These are phyloP conservation scores for Austrofundulus limnaeus DNA, from an alignment of 2,113 vertebrate genomes.

Conservation along the genomic window DNA sequence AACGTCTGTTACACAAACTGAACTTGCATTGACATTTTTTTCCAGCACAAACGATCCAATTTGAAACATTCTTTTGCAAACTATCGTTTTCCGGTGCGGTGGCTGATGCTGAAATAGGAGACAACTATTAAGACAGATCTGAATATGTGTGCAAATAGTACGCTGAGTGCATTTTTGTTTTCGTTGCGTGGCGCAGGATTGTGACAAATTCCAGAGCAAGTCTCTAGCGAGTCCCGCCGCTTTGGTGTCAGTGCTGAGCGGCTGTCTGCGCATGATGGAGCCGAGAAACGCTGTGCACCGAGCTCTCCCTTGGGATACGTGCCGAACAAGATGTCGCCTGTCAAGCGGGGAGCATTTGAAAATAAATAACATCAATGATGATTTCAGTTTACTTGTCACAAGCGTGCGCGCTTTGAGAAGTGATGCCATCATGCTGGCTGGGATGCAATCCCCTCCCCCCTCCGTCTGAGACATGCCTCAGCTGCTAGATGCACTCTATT, in stretches of 20 bases:
- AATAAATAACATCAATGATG: slow-evolving; percentile 85
- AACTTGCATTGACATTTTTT: slow-evolving; percentile 65
- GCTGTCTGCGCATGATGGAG: slow-evolving; percentile 75
- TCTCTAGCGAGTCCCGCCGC: slow-evolving; percentile 74
- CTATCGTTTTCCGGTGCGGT: slow-evolving; percentile 48
- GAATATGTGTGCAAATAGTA: slow-evolving; percentile 78
- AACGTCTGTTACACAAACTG: slow-evolving; percentile 44
- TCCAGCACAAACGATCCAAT: slow-evolving; percentile 48
- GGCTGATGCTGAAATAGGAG: slow-evolving; percentile 69
- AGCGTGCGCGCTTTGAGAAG: slow-evolving; percentile 74
- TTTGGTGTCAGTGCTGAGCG: slow-evolving; percentile 79
- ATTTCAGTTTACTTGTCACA: slow-evolving; percentile 83
- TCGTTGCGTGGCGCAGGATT: slow-evolving; percentile 68
- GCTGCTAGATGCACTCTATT: slow-evolving; percentile 65
- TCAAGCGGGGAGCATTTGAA: slow-evolving; percentile 81
- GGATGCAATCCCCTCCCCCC: slow-evolving; percentile 59
- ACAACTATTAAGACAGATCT: slow-evolving; percentile 75
- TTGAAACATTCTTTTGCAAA: slow-evolving; percentile 44
- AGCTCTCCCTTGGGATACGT: slow-evolving; percentile 75
- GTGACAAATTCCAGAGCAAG: slow-evolving; percentile 81
- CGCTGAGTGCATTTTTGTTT: slow-evolving; percentile 68
- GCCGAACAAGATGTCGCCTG: slow-evolving; percentile 84
- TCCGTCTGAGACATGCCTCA: slow-evolving; percentile 51
- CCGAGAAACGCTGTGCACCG: slow-evolving; percentile 66
- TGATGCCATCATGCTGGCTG: slow-evolving; percentile 73